These are phyloP conservation scores for Drosophila atripex DNA, from an alignment of 2,888 invertebrate species.

Conservation along the genomic window DNA sequence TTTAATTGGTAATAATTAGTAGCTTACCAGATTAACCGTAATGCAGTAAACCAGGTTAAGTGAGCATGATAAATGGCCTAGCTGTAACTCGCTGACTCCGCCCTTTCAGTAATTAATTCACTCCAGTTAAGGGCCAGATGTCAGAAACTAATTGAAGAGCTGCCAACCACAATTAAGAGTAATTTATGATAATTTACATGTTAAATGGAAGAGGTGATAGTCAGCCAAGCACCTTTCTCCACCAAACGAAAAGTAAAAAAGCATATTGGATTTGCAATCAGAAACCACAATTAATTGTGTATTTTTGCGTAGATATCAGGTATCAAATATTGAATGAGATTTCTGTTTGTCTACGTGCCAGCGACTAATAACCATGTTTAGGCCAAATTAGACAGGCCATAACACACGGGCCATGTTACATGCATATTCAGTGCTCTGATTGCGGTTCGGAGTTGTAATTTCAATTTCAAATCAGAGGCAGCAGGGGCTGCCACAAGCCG, in stretches of 20 bases:
- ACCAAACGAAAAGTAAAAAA: slow-evolving; percentile 23
- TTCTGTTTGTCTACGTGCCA: slow-evolving; percentile 12
- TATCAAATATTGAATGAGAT: slow-evolving; percentile 8
- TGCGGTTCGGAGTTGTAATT: slow-evolving; percentile 59
- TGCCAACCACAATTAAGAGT: slow-evolving; percentile 14
- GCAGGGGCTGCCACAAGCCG: slow-evolving; percentile 1
- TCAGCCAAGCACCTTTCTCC: neutral
- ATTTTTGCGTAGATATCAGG: slow-evolving; percentile 9
- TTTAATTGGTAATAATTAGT: slow-evolving; percentile 20
- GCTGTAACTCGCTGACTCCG: slow-evolving; percentile 24
- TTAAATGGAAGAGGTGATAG: neutral
- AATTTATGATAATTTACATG: slow-evolving; percentile 11
- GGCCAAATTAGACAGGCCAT: slow-evolving; percentile 49
- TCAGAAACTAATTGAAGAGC: slow-evolving; percentile 11
- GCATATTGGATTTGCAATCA: slow-evolving; percentile 10
- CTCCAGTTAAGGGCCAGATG: slow-evolving; percentile 4
- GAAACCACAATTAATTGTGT: slow-evolving; percentile 32
- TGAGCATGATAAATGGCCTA: slow-evolving; percentile 34
- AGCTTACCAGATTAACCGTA: slow-evolving; percentile 6
- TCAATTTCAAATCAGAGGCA: slow-evolving; percentile 48
- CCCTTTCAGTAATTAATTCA: slow-evolving; percentile 17
- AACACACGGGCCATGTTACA: slow-evolving; percentile 15
- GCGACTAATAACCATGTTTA: slow-evolving; percentile 57
- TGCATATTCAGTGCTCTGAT: slow-evolving; percentile 18
- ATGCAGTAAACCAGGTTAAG: slow-evolving; percentile 26